phyloP scores from a whole-genome alignment of 2,797 vertebrate genomes.

The Argyrosomus regius region DNA sequence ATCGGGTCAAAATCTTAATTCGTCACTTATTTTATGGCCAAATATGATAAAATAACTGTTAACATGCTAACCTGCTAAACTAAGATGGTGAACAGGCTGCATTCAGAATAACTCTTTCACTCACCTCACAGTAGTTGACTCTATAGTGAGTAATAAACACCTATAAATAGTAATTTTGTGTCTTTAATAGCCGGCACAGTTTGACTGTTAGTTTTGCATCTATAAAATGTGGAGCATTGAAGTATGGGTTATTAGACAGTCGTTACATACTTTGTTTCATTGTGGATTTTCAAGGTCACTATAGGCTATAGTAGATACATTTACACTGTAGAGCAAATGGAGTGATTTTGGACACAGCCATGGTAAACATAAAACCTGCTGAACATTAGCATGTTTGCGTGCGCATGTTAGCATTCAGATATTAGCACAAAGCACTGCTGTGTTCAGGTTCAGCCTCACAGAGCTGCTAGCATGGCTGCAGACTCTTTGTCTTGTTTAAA shows the following conservation, averaged over 20 bases:
- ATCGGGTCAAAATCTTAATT: not conserved
- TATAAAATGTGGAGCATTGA: not conserved
- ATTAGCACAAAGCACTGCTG: constrained; percentile 7
- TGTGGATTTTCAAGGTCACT: too few species aligned
- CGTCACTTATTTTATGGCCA: too few species aligned
- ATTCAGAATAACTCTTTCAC: not conserved
- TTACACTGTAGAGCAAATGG: not conserved
- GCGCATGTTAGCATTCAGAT: not conserved
- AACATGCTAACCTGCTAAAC: not conserved
- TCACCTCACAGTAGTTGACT: not conserved
- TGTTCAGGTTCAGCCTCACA: not conserved
- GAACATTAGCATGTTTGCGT: not conserved
- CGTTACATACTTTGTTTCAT: not conserved
- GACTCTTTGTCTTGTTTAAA: constrained; percentile 5
- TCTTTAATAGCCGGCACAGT: too few species aligned
- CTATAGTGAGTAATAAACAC: not conserved
- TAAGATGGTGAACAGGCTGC: too few species aligned
- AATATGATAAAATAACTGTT: not conserved
- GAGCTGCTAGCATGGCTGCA: constrained; percentile 3
- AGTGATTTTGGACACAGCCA: not conserved
- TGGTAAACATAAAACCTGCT: not conserved
- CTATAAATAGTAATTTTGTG: not conserved
- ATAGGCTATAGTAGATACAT: not conserved
- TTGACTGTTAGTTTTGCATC: not conserved
- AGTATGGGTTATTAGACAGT: not conserved